These are phyloP conservation scores for Leuciscus idus DNA, from an alignment of 2,113 vertebrate species.

Conservation along the genomic window DNA sequence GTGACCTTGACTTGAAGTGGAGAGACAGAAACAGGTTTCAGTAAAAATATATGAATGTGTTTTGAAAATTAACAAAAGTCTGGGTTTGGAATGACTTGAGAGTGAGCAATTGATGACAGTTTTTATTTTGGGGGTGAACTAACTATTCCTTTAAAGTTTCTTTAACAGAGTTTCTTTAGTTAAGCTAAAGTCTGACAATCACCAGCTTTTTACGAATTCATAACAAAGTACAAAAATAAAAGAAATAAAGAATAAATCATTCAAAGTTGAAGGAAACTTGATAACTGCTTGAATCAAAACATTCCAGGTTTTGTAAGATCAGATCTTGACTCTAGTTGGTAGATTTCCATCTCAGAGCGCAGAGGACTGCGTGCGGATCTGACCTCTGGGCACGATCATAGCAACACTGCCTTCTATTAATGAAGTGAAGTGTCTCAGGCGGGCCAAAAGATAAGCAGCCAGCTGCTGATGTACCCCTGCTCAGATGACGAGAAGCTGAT, in stretches of 20 bases:
- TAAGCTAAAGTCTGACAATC: too few relatives aligned
- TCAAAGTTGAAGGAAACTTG: too few relatives aligned
- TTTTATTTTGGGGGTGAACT: too few relatives aligned
- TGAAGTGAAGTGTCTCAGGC: constrained; percentile 22
- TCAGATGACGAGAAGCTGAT: constrained; percentile 48
- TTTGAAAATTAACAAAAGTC: neutral
- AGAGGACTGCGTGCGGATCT: neutral
- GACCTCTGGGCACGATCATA: constrained; percentile 13
- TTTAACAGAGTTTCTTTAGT: too few relatives aligned
- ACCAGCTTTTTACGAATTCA: too few relatives aligned
- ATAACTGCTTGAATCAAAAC: neutral
- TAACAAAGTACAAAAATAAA: too few relatives aligned
- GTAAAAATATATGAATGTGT: neutral
- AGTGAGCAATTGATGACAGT: too few relatives aligned
- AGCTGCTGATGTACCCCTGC: constrained; percentile 46
- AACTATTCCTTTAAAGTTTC: too few relatives aligned
- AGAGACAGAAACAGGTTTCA: neutral
- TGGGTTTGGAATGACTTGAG: neutral
- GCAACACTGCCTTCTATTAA: constrained; percentile 35
- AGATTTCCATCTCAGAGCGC: neutral
- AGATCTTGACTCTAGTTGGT: neutral
- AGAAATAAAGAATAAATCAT: too few relatives aligned
- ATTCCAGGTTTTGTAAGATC: neutral
- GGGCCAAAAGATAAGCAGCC: constrained; percentile 46
- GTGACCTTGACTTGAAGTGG: too few relatives aligned